Evolutionary conservation across 2,113 vertebrate species (phyloP).

Genomic region (Lichenostomus cassidix): DNA sequence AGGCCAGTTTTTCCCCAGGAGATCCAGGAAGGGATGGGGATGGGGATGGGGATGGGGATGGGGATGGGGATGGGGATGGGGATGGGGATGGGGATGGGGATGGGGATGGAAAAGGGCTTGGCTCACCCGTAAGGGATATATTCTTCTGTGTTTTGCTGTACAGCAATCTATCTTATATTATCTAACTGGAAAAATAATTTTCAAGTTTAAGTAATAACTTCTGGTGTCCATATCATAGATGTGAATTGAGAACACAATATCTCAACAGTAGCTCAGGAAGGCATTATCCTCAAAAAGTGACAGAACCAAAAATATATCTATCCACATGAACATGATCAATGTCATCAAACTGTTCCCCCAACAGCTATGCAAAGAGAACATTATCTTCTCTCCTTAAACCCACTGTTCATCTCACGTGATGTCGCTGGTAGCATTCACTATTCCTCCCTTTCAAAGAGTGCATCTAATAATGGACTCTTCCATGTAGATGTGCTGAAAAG

Average conservation of each 20-base stretch:
- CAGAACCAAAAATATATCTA: background rate
- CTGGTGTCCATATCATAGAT: background rate
- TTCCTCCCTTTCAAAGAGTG: background rate
- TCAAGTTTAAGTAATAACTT: background rate
- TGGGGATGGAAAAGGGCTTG: background rate
- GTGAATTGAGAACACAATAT: background rate
- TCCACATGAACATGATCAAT: background rate
- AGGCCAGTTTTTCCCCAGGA: background rate
- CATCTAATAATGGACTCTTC: background rate
- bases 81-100: background rate
- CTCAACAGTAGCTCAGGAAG: background rate
- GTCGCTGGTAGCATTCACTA: rapidly evolving
- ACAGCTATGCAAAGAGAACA: background rate
- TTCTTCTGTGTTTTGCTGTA: background rate
- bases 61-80: background rate
- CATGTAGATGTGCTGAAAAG: background rate
- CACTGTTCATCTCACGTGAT: background rate
- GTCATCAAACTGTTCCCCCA: background rate
- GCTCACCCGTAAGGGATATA: background rate
- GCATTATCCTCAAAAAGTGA: background rate
- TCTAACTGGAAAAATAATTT: background rate
- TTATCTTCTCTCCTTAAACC: background rate
- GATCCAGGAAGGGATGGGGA: background rate
- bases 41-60: background rate
- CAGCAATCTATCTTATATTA: background rate